Evolutionary conservation across 2,888 invertebrate genomes (phyloP).

Genomic region (Athrips mouffetella): DNA sequence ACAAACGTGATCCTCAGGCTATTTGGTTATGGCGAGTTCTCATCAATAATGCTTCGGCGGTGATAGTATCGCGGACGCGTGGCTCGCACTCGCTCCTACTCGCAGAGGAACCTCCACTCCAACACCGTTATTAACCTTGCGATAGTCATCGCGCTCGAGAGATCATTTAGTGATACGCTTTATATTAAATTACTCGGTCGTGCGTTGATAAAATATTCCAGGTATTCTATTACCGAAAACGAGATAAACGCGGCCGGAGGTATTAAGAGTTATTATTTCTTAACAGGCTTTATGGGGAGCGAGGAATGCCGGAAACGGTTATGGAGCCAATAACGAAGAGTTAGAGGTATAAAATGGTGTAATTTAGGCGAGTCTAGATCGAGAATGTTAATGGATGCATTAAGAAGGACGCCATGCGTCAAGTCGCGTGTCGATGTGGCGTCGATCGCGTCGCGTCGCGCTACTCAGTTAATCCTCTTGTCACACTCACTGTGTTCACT

Average conservation of each 20-base stretch:
- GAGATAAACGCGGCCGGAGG: constrained; percentile 66
- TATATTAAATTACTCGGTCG: constrained; percentile 79
- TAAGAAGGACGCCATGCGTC: constrained; percentile 55
- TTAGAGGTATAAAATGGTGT: constrained; percentile 27
- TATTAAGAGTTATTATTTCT: constrained; percentile 51
- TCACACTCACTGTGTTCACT: constrained; percentile 35
- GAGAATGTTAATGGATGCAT: constrained; percentile 55
- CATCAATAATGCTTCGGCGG: constrained; percentile 73
- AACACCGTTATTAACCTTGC: constrained; percentile 74
- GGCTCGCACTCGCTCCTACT: constrained; percentile 42
- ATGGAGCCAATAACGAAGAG: constrained; percentile 20
- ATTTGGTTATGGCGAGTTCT: constrained; percentile 70
- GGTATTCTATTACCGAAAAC: constrained; percentile 76
- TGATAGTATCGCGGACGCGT: constrained; percentile 74
- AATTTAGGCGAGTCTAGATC: constrained; percentile 39
- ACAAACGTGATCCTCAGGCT: constrained; percentile 72
- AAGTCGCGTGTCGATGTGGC: constrained; percentile 66
- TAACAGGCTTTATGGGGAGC: constrained; percentile 31
- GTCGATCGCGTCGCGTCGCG: constrained; percentile 34
- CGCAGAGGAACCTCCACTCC: constrained; percentile 61
- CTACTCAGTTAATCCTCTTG: constrained; percentile 47
- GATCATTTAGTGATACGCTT: constrained; percentile 78
- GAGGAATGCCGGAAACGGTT: constrained; percentile 33
- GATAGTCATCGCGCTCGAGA: constrained; percentile 70
- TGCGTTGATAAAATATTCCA: constrained; percentile 75